Evolutionary conservation across 1,140 invertebrate genomes (phyloP), one percentile per base, ranked within the genome.

Genomic region (Nixonia krombeini): DNA sequence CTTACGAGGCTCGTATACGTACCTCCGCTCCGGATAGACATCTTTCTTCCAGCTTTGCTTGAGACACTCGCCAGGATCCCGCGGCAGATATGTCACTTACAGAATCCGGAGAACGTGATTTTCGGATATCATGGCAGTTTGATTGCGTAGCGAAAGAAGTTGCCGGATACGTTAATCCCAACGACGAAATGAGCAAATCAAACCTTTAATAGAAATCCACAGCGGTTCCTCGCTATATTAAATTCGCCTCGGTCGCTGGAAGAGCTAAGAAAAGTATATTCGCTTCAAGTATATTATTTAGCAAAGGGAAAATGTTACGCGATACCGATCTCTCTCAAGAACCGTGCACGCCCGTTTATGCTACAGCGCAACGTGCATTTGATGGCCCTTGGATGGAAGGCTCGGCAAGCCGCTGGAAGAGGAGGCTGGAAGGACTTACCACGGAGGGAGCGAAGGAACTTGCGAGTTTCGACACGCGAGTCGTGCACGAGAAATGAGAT

Each of bases 371-470:
- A 76, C 79, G 77, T 85, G 81, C 75, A 76, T 74, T 84, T 84
- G 83, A 85, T 84, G 78, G 81, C 80, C 75, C 73, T 69, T 57
- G 51, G 71, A 78, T 75, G 74, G 76, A 75, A 77, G 76, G 49
- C 72, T 75, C 71, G 70, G 66, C 64, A 73, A 67, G 70, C 40
- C 28, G 55, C 18, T 61, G 50, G 53, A 51, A 69, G 69, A 40
- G 37, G 47, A 55, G 50, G 50, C 50, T 51, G 63, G 62, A 72
- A 69, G 68, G 81, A 74, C 73, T 74, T 61, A n/a, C 33, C 40
- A 45, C 10, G 47, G 50, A 58, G 61, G 63, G 56, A 12, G 31
- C 26, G 51, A 42, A 56, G 61, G 73, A 76, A 77, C 75, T 77
- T 74, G 73, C 42, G 69, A 76, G 74, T 78, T 77, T 73, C 76